These are phyloP conservation scores for Cyanistes caeruleus DNA, from an alignment of 2,113 vertebrate species.

Conservation along the genomic window DNA sequence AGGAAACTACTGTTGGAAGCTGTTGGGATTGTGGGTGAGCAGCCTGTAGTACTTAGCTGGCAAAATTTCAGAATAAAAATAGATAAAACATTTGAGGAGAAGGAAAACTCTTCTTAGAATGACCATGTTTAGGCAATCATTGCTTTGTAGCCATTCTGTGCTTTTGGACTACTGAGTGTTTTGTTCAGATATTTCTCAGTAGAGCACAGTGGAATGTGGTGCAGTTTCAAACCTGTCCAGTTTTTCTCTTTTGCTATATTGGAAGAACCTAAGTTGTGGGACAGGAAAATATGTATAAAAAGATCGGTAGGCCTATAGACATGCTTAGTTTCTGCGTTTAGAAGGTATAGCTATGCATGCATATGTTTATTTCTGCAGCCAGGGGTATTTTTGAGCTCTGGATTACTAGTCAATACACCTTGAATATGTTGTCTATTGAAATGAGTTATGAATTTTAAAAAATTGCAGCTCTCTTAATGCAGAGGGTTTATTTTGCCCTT, in stretches of 20 bases:
- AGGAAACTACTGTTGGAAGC: background rate
- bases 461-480: background rate
- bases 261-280: background rate
- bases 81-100: slow-evolving; percentile 56
- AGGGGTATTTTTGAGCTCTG: background rate
- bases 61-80: slow-evolving; percentile 37
- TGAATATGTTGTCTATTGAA: background rate
- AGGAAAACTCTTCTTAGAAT: slow-evolving; percentile 30
- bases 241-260: background rate
- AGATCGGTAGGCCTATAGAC: background rate
- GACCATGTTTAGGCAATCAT: slow-evolving; percentile 25
- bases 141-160: background rate
- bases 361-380: background rate
- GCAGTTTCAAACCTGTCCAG: background rate
- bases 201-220: background rate
- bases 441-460: background rate
- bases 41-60: background rate
- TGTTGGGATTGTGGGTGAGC: background rate
- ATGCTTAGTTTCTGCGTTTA: background rate
- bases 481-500: fast-evolving
- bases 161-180: background rate
- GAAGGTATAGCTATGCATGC: background rate
- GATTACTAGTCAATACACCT: background rate
- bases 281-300: background rate
- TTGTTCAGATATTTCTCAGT: background rate